Base-by-base conservation (phyloP, 2,113 vertebrate species). In the Rhagologus leucostigma region DNA sequence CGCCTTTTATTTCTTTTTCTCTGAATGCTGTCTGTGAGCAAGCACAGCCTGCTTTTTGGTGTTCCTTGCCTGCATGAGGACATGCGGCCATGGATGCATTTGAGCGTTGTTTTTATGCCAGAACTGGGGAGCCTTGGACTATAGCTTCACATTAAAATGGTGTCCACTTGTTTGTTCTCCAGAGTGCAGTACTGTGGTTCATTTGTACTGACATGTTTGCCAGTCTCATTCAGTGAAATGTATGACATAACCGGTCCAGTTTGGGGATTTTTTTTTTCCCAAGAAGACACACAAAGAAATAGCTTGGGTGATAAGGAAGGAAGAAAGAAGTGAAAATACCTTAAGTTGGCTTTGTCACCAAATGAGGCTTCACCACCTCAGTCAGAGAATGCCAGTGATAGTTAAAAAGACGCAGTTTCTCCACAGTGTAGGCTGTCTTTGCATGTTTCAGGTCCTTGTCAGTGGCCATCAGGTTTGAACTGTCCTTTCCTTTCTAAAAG, bases 81-180 rank as follows among this genome's bases (percentile, higher is more conserved):
- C 27, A 37, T 13, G 16, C 16, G 62, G 64, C 37, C 55, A 19
- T 62, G 60, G 33, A 41, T 73, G 68, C 59, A 47, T 20, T 52
- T 44, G 13, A 74, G 23, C 22, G 1, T 84, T 84, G 46, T 80
- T 92, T 89, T 77, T 7, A 2, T 82, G 27, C 42, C 15, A 35
- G 30, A n/a, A 74, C 9, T 0, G 0, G 19, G 21, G 19, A 65
- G 15, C 10, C 33, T 79, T 0, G 2, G 42, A 46, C 47, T 55
- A 8, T 16, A 81, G 50, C 23, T 65, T 89, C 23, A 17, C 39
- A 26, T 63, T 63, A 64, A 81, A 84, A 81, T 35, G 9, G 42
- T 84, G 17, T 12, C 12, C 7, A 0, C 17, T 64, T 68, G 23
- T n/a, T 71, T 46, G 42, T 42, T 77, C 16, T 55, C 13, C 3